Evolutionary conservation across 2,888 invertebrate species (phyloP).

Genomic region (Silvanus unidentatus): DNA sequence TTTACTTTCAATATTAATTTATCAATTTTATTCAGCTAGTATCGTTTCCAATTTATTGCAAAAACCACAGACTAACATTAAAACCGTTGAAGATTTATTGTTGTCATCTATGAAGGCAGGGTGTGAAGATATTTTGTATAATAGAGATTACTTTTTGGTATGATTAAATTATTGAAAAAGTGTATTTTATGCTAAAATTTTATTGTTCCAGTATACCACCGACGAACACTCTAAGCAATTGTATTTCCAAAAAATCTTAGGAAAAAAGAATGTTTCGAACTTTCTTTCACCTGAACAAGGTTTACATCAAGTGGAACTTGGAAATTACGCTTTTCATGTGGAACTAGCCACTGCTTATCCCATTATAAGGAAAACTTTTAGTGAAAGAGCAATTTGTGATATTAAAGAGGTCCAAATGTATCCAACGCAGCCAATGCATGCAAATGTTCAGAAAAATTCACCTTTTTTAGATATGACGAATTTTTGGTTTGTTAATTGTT

Average conservation of each 20-base stretch:
- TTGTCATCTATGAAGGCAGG: conserved; percentile 54
- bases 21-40: conserved; percentile 64
- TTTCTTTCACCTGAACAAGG: conserved; percentile 32
- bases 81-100: conserved; percentile 52
- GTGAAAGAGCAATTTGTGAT: conserved; percentile 36
- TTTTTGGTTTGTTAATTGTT: conserved; percentile 33
- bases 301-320: conserved; percentile 30
- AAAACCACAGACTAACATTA: conserved; percentile 56
- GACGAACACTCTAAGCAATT: conserved; percentile 55
- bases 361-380: conserved; percentile 34
- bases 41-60: conserved; percentile 59
- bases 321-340: conserved; percentile 40
- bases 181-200: not conserved
- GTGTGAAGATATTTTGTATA: conserved; percentile 57
- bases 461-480: conserved; percentile 38
- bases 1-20: conserved; percentile 44
- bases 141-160: conserved; percentile 53
- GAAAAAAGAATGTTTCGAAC: conserved; percentile 21
- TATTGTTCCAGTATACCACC: conserved; percentile 24
- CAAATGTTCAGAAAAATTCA: conserved; percentile 35
- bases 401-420: conserved; percentile 37
- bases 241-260: conserved; percentile 53
- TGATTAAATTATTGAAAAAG: conserved; percentile 26
- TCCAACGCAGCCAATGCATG: conserved; percentile 29
- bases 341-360: conserved; percentile 39